Percentiles rank a stretch among this genome's conserved stretches.
Evolutionary conservation across 2,797 vertebrate genomes (phyloP).

Genomic region (Esox masquinongy): DNA sequence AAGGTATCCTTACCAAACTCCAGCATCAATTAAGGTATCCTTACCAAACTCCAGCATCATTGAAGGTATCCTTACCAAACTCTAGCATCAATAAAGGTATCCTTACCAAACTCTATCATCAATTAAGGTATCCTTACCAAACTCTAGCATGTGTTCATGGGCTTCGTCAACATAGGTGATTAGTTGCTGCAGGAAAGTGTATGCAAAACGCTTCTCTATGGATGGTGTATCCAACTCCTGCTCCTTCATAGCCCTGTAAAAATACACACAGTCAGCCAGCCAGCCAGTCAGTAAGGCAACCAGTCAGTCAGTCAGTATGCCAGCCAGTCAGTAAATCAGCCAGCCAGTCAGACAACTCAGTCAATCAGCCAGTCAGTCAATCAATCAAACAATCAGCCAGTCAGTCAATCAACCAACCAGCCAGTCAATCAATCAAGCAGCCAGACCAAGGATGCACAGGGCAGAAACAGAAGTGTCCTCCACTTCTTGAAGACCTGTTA

Average conservation of each 20-base stretch:
- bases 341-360: background rate
- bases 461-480: constrained; percentile 19
- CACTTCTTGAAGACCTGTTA: too few relatives aligned
- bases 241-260: constrained; percentile 84
- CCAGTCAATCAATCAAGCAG: background rate
- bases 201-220: constrained; percentile 95
- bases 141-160: constrained; percentile 90
- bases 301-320: background rate
- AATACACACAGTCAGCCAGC: background rate
- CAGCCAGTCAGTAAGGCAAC: background rate
- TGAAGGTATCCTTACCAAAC: too few relatives aligned
- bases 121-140: constrained; percentile 72
- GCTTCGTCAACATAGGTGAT: constrained; percentile 92
- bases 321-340: background rate
- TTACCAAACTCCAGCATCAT: too few relatives aligned
- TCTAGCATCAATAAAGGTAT: too few relatives aligned
- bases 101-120: too few relatives aligned
- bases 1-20: too few relatives aligned
- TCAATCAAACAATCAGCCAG: background rate
- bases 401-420: background rate
- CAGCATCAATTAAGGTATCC: too few relatives aligned
- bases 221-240: constrained; percentile 91
- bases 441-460: background rate
- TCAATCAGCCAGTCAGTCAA: background rate
- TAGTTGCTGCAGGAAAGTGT: constrained; percentile 92